Evolutionary conservation across 2,797 vertebrate species (phyloP).

Genomic region (Coranthus polyacanthus): DNA sequence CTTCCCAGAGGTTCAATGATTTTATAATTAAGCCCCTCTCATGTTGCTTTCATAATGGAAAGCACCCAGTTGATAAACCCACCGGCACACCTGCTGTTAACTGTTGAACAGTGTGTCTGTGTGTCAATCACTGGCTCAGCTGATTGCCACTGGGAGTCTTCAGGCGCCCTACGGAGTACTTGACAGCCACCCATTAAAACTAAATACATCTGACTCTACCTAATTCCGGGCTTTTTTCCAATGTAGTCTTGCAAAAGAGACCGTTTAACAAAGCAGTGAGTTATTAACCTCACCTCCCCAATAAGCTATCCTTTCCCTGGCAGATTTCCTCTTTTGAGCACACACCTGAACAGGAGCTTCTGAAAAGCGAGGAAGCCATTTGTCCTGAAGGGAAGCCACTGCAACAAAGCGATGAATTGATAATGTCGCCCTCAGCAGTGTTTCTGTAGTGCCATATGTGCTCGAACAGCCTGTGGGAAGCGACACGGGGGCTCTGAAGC

Average conservation of each 20-base stretch:
- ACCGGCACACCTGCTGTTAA: conserved; percentile 54
- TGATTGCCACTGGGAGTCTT: conserved; percentile 39
- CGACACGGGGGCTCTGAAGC: conserved; percentile 60
- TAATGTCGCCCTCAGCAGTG: conserved; percentile 54
- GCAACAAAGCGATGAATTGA: conserved; percentile 61
- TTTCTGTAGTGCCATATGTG: conserved; percentile 64
- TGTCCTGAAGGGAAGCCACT: conserved; percentile 24
- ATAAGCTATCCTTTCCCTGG: background rate
- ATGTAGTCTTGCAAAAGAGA: conserved; percentile 4
- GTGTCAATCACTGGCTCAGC: conserved; percentile 44
- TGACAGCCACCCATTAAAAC: conserved; percentile 29
- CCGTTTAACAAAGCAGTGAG: conserved; percentile 21
- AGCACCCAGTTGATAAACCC: conserved; percentile 42
- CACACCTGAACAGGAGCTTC: conserved; percentile 17
- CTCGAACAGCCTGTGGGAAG: conserved; percentile 63
- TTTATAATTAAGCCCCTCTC: conserved; percentile 37
- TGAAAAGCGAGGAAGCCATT: background rate
- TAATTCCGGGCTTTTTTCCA: conserved; percentile 10
- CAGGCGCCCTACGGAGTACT: conserved; percentile 7
- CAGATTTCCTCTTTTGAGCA: conserved; percentile 21
- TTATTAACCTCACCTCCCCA: conserved; percentile 17
- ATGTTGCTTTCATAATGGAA: conserved; percentile 29
- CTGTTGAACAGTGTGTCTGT: conserved; percentile 36
- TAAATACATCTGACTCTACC: conserved; percentile 9
- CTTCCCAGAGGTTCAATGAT: conserved; percentile 44